phyloP scores from a whole-genome alignment of 1,140 invertebrate genomes.

The Sogatella furcifera region DNA sequence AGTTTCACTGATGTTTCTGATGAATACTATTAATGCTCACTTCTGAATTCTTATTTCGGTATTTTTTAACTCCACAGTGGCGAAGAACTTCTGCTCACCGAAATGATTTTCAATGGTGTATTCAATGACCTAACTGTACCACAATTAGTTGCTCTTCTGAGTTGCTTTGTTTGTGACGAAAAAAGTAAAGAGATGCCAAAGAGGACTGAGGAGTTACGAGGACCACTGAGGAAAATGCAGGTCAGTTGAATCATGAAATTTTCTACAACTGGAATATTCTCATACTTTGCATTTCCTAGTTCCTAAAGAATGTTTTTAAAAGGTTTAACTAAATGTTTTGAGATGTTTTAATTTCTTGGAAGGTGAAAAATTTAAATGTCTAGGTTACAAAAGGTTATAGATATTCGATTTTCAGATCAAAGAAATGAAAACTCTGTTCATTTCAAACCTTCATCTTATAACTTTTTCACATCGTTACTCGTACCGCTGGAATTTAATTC shows the following conservation, averaged over 20 bases:
- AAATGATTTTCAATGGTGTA: constrained; percentile 95
- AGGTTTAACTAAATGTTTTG: too few species aligned
- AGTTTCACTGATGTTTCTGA: not conserved
- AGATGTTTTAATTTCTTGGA: too few species aligned
- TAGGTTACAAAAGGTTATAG: not conserved
- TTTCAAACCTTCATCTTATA: too few species aligned
- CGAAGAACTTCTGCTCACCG: constrained; percentile 95
- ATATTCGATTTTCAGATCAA: too few species aligned
- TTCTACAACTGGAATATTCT: too few species aligned
- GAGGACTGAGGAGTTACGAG: constrained; percentile 76
- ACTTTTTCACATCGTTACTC: too few species aligned
- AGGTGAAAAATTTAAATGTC: too few species aligned
- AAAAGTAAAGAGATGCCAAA: constrained; percentile 74
- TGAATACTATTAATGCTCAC: constrained; percentile 12
- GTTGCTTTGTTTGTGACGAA: constrained; percentile 97
- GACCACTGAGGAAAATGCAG: constrained; percentile 76
- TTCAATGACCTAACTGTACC: constrained; percentile 78
- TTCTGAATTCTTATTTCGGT: constrained; percentile 5
- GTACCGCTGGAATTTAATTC: too few species aligned
- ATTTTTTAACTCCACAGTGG: constrained; percentile 47
- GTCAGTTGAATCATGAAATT: constrained; percentile 30
- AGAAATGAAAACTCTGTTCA: too few species aligned
- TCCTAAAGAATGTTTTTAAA: too few species aligned
- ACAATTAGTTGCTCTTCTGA: constrained; percentile 79
- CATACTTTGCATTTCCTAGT: too few species aligned